Conservation (phyloP, 2,113 vertebrate species). For the Piaya cayana region DNA sequence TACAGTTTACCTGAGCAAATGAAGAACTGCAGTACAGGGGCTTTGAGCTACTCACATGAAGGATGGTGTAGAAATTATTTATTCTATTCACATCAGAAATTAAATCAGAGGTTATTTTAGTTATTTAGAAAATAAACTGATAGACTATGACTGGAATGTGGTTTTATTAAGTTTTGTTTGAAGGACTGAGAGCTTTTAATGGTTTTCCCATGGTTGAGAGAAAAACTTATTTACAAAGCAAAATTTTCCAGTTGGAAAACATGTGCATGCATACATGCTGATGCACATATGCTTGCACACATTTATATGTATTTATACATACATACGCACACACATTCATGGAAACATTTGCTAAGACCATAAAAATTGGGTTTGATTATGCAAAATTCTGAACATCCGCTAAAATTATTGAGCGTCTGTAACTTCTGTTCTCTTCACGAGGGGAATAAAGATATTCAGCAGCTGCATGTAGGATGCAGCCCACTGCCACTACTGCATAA, state of each 20-base stretch:
- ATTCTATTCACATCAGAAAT: neutral
- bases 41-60: neutral
- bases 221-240: constrained; percentile 6
- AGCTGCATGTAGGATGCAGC: constrained; percentile 47
- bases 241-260: constrained; percentile 27
- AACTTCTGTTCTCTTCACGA: constrained; percentile 21
- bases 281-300: neutral
- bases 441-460: constrained; percentile 11
- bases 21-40: neutral
- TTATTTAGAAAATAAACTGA: neutral
- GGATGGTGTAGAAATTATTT: neutral
- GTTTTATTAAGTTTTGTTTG: neutral
- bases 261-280: neutral
- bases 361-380: neutral
- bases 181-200: neutral
- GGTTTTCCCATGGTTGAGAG: neutral
- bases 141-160: neutral
- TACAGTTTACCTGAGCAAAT: neutral
- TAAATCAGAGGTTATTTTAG: neutral
- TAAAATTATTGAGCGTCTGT: neutral
- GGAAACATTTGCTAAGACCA: neutral
- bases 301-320: neutral
- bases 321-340: neutral
- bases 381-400: neutral
- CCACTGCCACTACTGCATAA: neutral